These are phyloP conservation scores for Glaucidium brasilianum DNA, from an alignment of 2,113 vertebrate genomes.

Conservation along the genomic window DNA sequence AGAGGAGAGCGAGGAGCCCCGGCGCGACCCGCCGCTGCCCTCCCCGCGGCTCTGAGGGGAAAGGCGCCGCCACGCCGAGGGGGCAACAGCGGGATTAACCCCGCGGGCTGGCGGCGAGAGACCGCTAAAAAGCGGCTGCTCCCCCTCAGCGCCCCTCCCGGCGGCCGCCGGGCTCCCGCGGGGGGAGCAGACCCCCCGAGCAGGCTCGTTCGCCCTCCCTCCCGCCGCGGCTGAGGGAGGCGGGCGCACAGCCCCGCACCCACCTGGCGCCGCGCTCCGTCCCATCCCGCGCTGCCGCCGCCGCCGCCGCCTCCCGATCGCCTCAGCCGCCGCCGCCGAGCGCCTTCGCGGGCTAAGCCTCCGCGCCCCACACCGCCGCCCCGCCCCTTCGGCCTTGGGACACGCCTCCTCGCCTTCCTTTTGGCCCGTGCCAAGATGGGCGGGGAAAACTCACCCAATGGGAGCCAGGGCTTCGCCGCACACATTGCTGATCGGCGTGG, in stretches of 20 bases:
- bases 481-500: constrained; percentile 26
- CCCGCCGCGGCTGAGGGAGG: too few relatives aligned
- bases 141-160: not conserved
- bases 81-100: constrained; percentile 33
- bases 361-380: not conserved
- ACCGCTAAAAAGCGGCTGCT: not conserved
- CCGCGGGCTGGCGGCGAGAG: constrained; percentile 56
- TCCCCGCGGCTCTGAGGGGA: not conserved
- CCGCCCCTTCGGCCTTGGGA: not conserved
- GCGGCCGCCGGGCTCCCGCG: not conserved
- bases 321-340: not conserved
- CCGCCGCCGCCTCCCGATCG: not conserved
- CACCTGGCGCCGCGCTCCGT: not conserved
- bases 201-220: too few relatives aligned
- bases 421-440: not conserved
- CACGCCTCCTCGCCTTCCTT: not conserved
- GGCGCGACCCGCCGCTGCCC: not conserved
- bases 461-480: accelerated
- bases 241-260: not conserved
- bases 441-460: not conserved
- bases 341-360: constrained; percentile 40
- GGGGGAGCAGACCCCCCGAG: not conserved
- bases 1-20: not conserved
- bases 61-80: not conserved
- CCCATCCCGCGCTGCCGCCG: not conserved